Percentiles rank a stretch among this genome's conserved stretches.
Conservation (phyloP, 2,888 invertebrate species). For the Nebria salina region DNA sequence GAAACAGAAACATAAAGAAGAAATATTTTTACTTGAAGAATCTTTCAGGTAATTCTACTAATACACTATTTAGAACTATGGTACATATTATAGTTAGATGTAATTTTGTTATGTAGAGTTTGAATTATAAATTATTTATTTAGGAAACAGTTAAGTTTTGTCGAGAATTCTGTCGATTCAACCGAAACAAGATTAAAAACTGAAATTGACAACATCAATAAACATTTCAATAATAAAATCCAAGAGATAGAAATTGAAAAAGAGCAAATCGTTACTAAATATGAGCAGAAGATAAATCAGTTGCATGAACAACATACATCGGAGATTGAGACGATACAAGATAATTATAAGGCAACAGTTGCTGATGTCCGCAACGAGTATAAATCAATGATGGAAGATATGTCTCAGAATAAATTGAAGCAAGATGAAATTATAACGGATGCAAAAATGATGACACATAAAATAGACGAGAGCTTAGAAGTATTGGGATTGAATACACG, state of each 20-base stretch:
- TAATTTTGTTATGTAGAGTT: background rate
- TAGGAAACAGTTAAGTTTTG: conserved; percentile 69
- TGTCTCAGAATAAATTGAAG: conserved; percentile 67
- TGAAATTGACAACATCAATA: conserved; percentile 66
- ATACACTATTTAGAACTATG: background rate
- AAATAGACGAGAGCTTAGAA: conserved; percentile 64
- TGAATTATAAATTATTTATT: conserved; percentile 49
- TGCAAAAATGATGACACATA: conserved; percentile 64
- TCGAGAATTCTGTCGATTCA: conserved; percentile 67
- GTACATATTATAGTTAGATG: background rate
- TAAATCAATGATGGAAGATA: conserved; percentile 67
- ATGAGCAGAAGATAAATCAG: conserved; percentile 57
- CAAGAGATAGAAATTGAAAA: conserved; percentile 54
- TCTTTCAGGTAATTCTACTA: conserved; percentile 67
- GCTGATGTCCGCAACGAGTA: conserved; percentile 66
- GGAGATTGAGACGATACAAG: conserved; percentile 64
- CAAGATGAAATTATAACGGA: conserved; percentile 66
- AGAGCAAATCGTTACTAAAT: conserved; percentile 55
- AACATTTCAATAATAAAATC: conserved; percentile 66
- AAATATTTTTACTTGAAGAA: conserved; percentile 70
- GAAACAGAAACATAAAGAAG: conserved; percentile 70
- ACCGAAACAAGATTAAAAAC: conserved; percentile 70
- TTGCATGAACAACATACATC: conserved; percentile 54
- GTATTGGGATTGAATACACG: conserved; percentile 65
- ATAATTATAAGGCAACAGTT: conserved; percentile 65